Evolutionary conservation across 1,140 invertebrate genomes (phyloP).

Genomic region (Triops longicaudatus): DNA sequence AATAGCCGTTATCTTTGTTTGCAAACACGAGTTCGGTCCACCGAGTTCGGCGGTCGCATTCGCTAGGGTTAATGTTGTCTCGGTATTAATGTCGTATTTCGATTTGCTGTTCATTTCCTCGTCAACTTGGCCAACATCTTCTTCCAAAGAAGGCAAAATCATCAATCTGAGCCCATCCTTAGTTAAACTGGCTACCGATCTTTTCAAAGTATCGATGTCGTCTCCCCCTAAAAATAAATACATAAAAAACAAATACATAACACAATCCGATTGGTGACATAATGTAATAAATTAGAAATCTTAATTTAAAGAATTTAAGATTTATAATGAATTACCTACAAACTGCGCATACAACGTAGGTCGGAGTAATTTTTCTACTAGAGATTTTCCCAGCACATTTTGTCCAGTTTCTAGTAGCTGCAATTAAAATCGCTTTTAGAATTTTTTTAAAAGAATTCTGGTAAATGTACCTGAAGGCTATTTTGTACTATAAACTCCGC

Average conservation of each 20-base stretch:
- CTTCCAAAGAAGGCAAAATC: constrained; percentile 40
- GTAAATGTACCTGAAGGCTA: neutral
- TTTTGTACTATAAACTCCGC: constrained; percentile 23
- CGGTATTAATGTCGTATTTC: constrained; percentile 36
- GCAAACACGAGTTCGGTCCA: constrained; percentile 33
- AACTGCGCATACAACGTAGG: constrained; percentile 26
- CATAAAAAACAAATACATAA: too few relatives aligned
- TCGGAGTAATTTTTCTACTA: constrained; percentile 19
- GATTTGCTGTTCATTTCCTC: constrained; percentile 28
- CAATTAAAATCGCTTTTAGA: neutral
- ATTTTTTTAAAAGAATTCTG: neutral
- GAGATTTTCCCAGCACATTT: neutral
- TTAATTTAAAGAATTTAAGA: too few relatives aligned
- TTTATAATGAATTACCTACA: constrained; percentile 5
- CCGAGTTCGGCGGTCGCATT: constrained; percentile 32
- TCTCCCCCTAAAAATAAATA: constrained; percentile 39
- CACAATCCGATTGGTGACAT: too few relatives aligned
- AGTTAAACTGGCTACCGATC: constrained; percentile 32
- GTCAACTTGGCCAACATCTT: constrained; percentile 36
- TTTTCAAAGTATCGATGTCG: constrained; percentile 32
- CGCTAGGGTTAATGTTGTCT: constrained; percentile 33
- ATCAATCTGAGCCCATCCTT: constrained; percentile 36
- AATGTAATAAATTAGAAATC: too few relatives aligned
- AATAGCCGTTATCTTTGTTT: constrained; percentile 38
- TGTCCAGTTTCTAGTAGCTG: constrained; percentile 20